Conservation (phyloP, 2,113 vertebrate species). For the Conger conger region DNA sequence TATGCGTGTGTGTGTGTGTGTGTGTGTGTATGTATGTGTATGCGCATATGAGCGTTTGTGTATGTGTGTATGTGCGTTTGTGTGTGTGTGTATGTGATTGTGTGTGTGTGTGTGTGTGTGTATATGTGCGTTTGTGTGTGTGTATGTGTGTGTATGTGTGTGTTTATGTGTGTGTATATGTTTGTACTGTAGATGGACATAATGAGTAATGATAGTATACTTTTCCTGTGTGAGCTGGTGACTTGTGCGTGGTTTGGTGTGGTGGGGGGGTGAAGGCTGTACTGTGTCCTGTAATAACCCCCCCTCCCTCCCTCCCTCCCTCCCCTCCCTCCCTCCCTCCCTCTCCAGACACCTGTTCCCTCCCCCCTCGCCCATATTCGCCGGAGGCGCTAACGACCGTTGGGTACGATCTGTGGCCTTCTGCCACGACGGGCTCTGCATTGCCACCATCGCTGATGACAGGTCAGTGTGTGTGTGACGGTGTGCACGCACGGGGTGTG, state of each 20-base stretch:
- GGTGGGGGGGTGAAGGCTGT: background rate
- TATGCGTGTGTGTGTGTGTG: too few relatives aligned
- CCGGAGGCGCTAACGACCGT: constrained; percentile 92
- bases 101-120: too few relatives aligned
- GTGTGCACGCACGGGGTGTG: too few relatives aligned
- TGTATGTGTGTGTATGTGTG: too few relatives aligned
- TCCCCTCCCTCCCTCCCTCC: background rate
- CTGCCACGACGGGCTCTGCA: constrained; percentile 87
- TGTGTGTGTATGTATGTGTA: too few relatives aligned
- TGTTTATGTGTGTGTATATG: too few relatives aligned
- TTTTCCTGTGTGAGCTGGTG: background rate
- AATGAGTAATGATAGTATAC: background rate
- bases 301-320: background rate
- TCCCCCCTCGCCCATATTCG: constrained; percentile 94
- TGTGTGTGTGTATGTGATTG: too few relatives aligned
- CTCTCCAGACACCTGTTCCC: constrained; percentile 88
- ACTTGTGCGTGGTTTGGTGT: background rate
- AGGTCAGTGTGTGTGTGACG: constrained; percentile 67
- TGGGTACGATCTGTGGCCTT: constrained; percentile 95
- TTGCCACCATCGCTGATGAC: constrained; percentile 92
- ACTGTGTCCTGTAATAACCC: background rate
- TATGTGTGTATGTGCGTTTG: too few relatives aligned
- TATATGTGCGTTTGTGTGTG: too few relatives aligned
- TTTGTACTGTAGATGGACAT: too few relatives aligned
- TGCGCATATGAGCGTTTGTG: too few relatives aligned